Percentiles rank a stretch among this genome's conserved stretches.
Evolutionary conservation across 2,797 vertebrate species (phyloP).

Genomic region (Lepilemur septentrionalis): DNA sequence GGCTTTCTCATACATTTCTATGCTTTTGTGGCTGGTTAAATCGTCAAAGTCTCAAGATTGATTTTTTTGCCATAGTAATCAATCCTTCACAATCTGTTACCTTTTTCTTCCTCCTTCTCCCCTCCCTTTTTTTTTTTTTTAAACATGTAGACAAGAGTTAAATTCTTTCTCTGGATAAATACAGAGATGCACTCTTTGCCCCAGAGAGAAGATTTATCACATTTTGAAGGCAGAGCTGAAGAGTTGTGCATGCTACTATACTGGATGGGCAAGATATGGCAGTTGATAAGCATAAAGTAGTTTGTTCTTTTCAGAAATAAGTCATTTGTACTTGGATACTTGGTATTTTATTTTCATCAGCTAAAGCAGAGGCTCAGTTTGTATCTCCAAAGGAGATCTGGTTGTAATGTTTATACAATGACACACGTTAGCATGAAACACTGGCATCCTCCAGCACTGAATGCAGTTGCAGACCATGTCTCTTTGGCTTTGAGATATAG

Average conservation of each 20-base stretch:
- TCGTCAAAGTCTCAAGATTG: constrained; percentile 83
- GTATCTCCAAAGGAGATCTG: constrained; percentile 63
- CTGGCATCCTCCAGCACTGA: neutral
- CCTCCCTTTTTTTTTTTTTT: constrained; percentile 37
- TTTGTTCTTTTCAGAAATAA: constrained; percentile 79
- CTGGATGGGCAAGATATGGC: constrained; percentile 80
- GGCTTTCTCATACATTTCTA: constrained; percentile 82
- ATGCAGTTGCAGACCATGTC: neutral
- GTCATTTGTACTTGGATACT: constrained; percentile 73
- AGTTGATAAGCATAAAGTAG: constrained; percentile 80
- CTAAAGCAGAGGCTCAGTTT: constrained; percentile 75
- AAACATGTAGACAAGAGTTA: constrained; percentile 82
- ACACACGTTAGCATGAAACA: neutral
- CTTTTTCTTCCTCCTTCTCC: constrained; percentile 24
- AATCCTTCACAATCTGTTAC: constrained; percentile 78
- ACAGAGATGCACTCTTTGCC: constrained; percentile 79
- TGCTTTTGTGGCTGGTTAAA: constrained; percentile 85
- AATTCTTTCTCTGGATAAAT: constrained; percentile 83
- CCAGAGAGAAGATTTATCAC: constrained; percentile 82
- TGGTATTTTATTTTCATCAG: constrained; percentile 75
- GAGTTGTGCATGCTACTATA: constrained; percentile 74
- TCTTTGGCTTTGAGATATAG: neutral
- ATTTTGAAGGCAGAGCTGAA: constrained; percentile 80
- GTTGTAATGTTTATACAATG: constrained; percentile 40
- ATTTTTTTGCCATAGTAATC: constrained; percentile 84